Conservation (phyloP, 2,113 vertebrate genomes). For the Uropsilus gracilis region DNA sequence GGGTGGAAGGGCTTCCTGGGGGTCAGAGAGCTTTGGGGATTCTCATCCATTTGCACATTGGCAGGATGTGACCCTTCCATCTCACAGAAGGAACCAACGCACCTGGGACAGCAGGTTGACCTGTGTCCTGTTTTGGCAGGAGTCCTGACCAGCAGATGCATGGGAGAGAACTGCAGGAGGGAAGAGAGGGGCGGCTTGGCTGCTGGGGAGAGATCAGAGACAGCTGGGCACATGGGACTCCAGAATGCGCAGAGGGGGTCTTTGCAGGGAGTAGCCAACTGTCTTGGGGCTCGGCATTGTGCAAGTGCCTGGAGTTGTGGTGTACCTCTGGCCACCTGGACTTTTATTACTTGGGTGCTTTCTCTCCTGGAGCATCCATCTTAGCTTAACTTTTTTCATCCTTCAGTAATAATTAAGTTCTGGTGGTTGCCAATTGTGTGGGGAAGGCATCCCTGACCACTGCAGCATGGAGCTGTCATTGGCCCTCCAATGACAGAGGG, state of each 20-base stretch:
- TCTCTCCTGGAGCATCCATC: background rate
- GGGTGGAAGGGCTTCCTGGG: background rate
- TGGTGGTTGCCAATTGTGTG: background rate
- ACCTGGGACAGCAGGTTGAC: no score
- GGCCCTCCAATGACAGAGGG: no score
- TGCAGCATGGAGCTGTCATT: background rate
- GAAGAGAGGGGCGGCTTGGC: no score
- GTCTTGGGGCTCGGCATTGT: fast-evolving
- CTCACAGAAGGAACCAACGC: no score
- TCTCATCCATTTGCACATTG: no score
- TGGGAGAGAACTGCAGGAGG: no score
- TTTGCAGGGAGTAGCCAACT: no score
- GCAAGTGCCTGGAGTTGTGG: background rate
- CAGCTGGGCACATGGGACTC: background rate
- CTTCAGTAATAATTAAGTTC: background rate
- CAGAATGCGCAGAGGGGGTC: background rate
- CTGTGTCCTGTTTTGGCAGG: no score
- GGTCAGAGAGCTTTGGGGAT: no score
- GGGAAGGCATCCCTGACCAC: background rate
- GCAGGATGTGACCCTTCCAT: no score
- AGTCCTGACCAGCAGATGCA: no score
- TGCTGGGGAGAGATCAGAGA: background rate
- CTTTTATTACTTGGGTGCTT: background rate
- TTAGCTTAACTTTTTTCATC: background rate
- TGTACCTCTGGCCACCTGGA: background rate